A percentile compares a stretch with the other conserved stretches of the same genome.
Evolutionary conservation across 2,888 invertebrate species (phyloP).

Genomic region (Latheticus oryzae): DNA sequence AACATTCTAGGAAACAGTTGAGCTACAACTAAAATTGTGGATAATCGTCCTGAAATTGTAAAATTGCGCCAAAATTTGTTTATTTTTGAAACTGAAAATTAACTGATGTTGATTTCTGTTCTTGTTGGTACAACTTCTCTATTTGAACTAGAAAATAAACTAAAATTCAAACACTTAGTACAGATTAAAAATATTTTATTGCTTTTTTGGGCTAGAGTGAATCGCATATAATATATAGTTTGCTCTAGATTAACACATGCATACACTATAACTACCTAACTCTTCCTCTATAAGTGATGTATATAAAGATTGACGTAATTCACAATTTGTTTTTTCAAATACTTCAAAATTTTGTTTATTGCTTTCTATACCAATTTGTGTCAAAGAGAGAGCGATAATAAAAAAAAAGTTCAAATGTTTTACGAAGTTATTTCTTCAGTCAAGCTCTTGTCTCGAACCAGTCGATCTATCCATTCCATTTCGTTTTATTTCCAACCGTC

Average conservation of each 20-base stretch:
- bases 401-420: constrained; percentile 46
- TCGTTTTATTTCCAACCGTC: constrained; percentile 23
- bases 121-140: background rate
- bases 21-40: too few relatives aligned
- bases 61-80: too few relatives aligned
- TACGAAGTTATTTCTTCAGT: constrained; percentile 48
- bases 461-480: constrained; percentile 33
- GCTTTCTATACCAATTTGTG: constrained; percentile 57
- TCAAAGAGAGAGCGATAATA: too few relatives aligned
- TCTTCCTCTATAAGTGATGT: constrained; percentile 52
- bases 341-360: too few relatives aligned
- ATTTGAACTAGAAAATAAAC: background rate
- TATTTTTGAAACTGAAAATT: too few relatives aligned
- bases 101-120: too few relatives aligned
- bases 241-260: constrained; percentile 62
- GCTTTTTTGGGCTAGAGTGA: constrained; percentile 64
- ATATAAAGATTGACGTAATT: constrained; percentile 51
- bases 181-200: constrained; percentile 66
- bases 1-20: too few relatives aligned
- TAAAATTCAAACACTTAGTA: constrained; percentile 42
- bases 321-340: constrained; percentile 41
- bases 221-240: constrained; percentile 58
- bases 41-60: too few relatives aligned
- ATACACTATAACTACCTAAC: constrained; percentile 62
- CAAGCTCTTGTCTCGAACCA: constrained; percentile 45